Conservation (phyloP, 1,140 invertebrate genomes). For the Drosophila dunni region DNA sequence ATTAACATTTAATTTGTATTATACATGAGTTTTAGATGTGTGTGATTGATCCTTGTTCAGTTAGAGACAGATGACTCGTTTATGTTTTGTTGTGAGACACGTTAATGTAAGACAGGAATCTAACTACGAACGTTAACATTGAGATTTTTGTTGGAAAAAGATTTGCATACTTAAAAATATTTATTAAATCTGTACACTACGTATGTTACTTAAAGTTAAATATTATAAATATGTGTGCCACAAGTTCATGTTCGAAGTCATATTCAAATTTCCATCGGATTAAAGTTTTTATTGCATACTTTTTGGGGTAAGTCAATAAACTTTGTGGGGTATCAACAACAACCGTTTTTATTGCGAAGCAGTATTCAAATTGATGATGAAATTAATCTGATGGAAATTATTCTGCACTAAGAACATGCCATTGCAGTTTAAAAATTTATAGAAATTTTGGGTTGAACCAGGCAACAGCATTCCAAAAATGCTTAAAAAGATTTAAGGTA, state of each 20-base stretch:
- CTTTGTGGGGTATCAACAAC: too few relatives aligned
- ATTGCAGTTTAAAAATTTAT: background rate
- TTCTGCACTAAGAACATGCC: slow-evolving; percentile 19
- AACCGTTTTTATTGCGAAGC: background rate
- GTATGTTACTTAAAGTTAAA: slow-evolving; percentile 6
- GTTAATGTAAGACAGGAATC: slow-evolving; percentile 54
- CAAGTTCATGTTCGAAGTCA: slow-evolving; percentile 21
- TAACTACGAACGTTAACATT: slow-evolving; percentile 73
- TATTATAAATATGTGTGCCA: background rate
- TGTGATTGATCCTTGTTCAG: slow-evolving; percentile 39
- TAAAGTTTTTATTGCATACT: slow-evolving; percentile 9
- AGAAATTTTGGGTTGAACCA: background rate
- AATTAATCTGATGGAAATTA: background rate
- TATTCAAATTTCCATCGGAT: background rate
- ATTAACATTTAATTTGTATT: slow-evolving; percentile 67
- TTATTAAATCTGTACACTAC: slow-evolving; percentile 27
- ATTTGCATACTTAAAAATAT: slow-evolving; percentile 41
- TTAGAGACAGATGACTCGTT: slow-evolving; percentile 45
- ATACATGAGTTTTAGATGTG: slow-evolving; percentile 64
- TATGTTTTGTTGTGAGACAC: slow-evolving; percentile 22
- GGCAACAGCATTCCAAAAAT: slow-evolving; percentile 19
- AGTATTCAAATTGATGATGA: too few relatives aligned
- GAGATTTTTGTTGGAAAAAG: slow-evolving; percentile 59
- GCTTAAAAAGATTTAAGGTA: slow-evolving; percentile 20
- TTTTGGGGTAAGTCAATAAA: slow-evolving; percentile 14